Percentiles rank a stretch among this genome's conserved stretches.
Conservation (phyloP, 2,888 invertebrate species). For the Kuschelorhynchus macadamiae region DNA sequence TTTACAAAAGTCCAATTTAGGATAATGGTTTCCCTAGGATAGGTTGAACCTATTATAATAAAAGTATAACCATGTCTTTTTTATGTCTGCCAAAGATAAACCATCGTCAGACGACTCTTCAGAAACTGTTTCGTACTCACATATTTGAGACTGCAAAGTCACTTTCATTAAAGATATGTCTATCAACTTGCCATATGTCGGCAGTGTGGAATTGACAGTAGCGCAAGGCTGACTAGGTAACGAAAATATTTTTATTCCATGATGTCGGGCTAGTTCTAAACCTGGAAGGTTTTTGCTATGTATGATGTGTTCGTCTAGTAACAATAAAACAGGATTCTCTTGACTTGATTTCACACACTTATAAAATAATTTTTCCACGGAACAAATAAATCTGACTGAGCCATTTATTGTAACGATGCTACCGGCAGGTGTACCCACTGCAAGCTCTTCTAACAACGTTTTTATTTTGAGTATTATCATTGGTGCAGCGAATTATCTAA, state of each 20-base stretch:
- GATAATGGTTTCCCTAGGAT: too few relatives aligned
- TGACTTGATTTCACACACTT: background rate
- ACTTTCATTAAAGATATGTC: too few relatives aligned
- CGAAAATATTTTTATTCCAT: background rate
- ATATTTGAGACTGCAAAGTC: too few relatives aligned
- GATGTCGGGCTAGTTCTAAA: background rate
- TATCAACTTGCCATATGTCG: constrained; percentile 15
- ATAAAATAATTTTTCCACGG: constrained; percentile 4
- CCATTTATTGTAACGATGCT: background rate
- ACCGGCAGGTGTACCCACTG: background rate
- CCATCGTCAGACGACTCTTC: too few relatives aligned
- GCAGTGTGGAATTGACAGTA: constrained; percentile 5
- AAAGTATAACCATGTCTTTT: too few relatives aligned
- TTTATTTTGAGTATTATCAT: constrained; percentile 10
- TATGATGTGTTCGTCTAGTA: background rate
- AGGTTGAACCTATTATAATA: too few relatives aligned
- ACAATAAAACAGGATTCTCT: background rate
- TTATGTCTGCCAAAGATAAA: too few relatives aligned
- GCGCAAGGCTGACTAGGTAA: background rate
- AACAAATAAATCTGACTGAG: background rate
- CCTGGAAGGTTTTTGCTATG: background rate
- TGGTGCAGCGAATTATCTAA: background rate
- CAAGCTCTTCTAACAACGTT: background rate
- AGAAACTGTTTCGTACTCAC: too few relatives aligned
- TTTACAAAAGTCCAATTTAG: too few relatives aligned